Base-by-base conservation (phyloP, 2,113 vertebrate species). In the Phyllostomus hastatus region DNA sequence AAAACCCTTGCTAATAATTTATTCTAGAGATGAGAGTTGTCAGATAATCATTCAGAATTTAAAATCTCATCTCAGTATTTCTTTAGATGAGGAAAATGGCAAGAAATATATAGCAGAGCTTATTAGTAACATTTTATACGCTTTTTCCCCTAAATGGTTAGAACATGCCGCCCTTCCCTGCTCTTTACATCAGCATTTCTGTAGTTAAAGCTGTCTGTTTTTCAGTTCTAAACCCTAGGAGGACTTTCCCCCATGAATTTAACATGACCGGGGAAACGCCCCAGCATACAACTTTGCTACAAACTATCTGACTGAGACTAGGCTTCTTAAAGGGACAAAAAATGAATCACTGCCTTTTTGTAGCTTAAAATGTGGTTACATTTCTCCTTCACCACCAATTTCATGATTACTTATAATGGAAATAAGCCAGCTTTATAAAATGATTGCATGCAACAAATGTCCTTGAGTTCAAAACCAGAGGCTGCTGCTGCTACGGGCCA, bases 231-330 rank as follows among this genome's bases (percentile, higher is more conserved):
- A 97, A 57, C 95, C 97, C 97, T 93, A 7, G 85, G 95, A 96
- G 95, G 84, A 95, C 93, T 97, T 97, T 88, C 64, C 76, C 89
- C 94, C 95, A 96, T 96, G 95, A 97, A 98, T 98, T 97, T 98
- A 97, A 97, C 95, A 97, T 96, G 96, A 97, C 93, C 73, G 57
- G 91, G 41, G 35, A 96, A 96, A 94, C 80, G 97, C 97, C 96
- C 61, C 72, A 61, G 96, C 96, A 95, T 87, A 95, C 87, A 96
- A 97, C 89, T 94, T 97, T 70, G 94, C 96, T 84, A 87, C 94
- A 92, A 96, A 97, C 96, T 95, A 94, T 97, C 97, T 64, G 69
- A 79, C 84, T 20, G 69, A 96, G 95, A 91, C 41, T 38, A 75
- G 89, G 91, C 76, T 91, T 82, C 76, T 90, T 90, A 96, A 96